Base-by-base conservation (phyloP, 2,113 vertebrate genomes). In the Phodopus roborovskii region DNA sequence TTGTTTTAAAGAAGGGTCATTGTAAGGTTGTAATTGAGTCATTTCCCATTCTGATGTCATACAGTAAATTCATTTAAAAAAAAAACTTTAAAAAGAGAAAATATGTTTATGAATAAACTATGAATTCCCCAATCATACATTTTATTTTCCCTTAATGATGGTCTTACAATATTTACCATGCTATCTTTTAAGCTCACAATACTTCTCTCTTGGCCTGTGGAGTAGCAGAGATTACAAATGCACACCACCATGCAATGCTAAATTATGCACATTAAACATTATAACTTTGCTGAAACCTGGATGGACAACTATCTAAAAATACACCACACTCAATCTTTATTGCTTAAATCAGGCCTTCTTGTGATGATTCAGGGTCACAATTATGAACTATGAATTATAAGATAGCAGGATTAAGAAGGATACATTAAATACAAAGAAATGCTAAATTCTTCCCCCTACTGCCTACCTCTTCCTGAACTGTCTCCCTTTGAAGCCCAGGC, bases 321-420 rank as follows among this genome's bases (percentile, higher is more conserved):
- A 96, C 2, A 94, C 3, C 58, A 95, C 13, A 88, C 11, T 97
- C 20, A 96, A 96, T 89, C 42, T 19, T 81, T 79, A 94, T 64
- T 79, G 66, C 36, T 95, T 95, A 95, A 96, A 95, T 82, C 53
- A 96, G 92, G 20, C 11, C n/a, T 93, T 96, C 70, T 91, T 90
- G 93, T 68, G 42, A 96, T 86, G 79, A 95, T 58, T 94, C 45
- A 83, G 64, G 39, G 24, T 93, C 78, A 96, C 88, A 30, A 85
- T 88, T 93, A 93, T 53, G 42, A 95, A 88, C 79, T 30, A 66
- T 48, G n/a, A 86, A 68, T 24, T 96, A 45, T 95, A 39, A 95
- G 66, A 68, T 56, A 91, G 42, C 86, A 90, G 45, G 45, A 71
- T 36, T 77, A 79, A 92, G 15, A 83, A 48, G 53, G 19, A 15